Conservation (phyloP, 2,113 vertebrate genomes). For the Pluvianellus socialis region DNA sequence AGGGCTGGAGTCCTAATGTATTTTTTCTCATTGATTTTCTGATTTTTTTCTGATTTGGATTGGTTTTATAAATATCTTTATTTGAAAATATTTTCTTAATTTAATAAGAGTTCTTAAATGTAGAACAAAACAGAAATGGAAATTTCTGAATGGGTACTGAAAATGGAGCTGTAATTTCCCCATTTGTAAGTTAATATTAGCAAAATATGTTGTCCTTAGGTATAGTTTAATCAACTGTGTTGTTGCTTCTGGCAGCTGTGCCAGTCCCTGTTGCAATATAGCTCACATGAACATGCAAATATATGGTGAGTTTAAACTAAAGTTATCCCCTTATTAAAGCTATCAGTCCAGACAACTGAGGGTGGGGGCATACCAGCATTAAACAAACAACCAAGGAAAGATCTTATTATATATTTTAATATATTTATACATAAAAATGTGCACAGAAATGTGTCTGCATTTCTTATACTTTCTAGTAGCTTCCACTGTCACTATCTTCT, state of each 20-base stretch:
- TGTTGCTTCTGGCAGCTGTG: not conserved
- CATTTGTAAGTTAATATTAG: not conserved
- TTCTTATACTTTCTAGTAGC: not conserved
- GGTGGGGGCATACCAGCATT: not conserved
- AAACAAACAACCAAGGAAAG: not conserved
- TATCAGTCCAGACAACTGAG: not conserved
- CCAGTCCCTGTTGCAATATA: not conserved
- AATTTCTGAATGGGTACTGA: not conserved
- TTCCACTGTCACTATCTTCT: not conserved
- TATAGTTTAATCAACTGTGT: not conserved
- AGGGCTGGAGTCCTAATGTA: not conserved
- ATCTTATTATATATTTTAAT: not conserved
- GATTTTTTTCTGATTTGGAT: not conserved
- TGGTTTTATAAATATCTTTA: not conserved
- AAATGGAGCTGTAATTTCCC: not conserved
- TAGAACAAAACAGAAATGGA: not conserved
- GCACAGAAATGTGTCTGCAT: not conserved
- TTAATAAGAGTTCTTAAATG: not conserved
- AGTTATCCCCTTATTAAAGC: slow-evolving; percentile 19
- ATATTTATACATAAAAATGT: not conserved
- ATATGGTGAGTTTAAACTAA: not conserved
- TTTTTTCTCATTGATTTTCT: not conserved
- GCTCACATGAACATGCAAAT: not conserved
- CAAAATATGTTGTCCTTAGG: not conserved
- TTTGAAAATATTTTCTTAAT: not conserved